Percentiles rank a stretch among this genome's conserved stretches.
Conservation (phyloP, 2,797 vertebrate genomes). For the Morus bassanus region DNA sequence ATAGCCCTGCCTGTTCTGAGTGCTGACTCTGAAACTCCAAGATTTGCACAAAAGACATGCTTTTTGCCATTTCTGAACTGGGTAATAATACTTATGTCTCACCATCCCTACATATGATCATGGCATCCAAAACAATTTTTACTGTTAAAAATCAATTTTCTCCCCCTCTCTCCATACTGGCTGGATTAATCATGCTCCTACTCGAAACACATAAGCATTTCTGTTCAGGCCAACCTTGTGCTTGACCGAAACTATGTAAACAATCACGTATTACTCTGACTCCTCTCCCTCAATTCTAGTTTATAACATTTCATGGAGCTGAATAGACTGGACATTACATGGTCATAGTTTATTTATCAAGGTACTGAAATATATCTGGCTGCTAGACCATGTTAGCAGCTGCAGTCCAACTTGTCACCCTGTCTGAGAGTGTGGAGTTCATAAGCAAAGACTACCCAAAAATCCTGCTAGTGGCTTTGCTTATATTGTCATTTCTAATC, state of each 20-base stretch:
- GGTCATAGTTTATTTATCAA: background rate
- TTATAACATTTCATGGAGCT: background rate
- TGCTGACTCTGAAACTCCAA: background rate
- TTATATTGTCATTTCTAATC: background rate
- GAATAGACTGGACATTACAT: background rate
- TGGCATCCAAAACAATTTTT: background rate
- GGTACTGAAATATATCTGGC: background rate
- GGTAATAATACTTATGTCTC: background rate
- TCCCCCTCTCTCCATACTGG: background rate
- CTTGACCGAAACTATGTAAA: background rate
- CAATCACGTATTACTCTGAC: background rate
- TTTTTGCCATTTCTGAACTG: background rate
- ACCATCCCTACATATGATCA: background rate
- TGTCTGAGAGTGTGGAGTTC: background rate
- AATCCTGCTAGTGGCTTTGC: background rate
- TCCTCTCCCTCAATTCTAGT: background rate
- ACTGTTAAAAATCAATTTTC: background rate
- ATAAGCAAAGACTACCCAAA: background rate
- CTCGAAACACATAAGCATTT: background rate
- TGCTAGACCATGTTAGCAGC: background rate
- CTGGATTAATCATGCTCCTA: background rate
- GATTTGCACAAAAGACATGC: background rate
- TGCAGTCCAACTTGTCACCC: background rate
- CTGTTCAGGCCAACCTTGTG: background rate
- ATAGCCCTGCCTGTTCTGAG: background rate